These are phyloP conservation scores for Chamaetylas fuelleborni DNA, from an alignment of 2,113 vertebrate species.

Conservation along the genomic window DNA sequence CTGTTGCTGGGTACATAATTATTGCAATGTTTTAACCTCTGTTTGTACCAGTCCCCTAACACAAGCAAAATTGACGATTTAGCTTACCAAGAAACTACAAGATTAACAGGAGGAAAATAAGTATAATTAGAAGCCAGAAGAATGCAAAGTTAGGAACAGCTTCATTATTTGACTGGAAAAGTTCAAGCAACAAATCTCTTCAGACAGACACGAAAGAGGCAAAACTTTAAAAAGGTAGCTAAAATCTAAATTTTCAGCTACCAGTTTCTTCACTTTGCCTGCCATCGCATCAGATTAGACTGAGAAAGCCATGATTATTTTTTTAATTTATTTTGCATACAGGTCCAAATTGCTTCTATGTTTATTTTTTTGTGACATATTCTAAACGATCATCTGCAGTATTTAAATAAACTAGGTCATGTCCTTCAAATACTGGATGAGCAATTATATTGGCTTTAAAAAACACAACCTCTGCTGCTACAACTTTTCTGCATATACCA, in stretches of 20 bases:
- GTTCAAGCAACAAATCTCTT: not conserved
- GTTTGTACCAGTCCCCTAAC: not conserved
- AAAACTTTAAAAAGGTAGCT: not conserved
- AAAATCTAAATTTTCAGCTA: not conserved
- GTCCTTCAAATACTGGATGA: not conserved
- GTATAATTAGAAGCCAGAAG: not conserved
- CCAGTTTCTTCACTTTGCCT: not conserved
- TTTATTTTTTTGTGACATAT: not conserved
- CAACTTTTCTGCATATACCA: not conserved
- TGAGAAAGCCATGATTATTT: not conserved
- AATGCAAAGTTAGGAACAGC: not conserved
- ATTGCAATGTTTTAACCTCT: not conserved
- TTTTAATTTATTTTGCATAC: not conserved
- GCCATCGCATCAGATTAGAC: not conserved
- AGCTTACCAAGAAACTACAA: not conserved
- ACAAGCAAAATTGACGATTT: not conserved
- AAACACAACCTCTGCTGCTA: not conserved
- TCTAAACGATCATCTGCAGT: not conserved
- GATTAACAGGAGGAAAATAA: not conserved
- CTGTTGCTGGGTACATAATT: not conserved
- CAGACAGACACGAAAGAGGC: not conserved
- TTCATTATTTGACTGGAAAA: not conserved
- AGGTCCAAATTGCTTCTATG: not conserved
- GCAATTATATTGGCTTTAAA: not conserved
- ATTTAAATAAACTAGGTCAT: not conserved